Conservation (phyloP, 2,888 invertebrate genomes). For the Melanostoma mellinum region DNA sequence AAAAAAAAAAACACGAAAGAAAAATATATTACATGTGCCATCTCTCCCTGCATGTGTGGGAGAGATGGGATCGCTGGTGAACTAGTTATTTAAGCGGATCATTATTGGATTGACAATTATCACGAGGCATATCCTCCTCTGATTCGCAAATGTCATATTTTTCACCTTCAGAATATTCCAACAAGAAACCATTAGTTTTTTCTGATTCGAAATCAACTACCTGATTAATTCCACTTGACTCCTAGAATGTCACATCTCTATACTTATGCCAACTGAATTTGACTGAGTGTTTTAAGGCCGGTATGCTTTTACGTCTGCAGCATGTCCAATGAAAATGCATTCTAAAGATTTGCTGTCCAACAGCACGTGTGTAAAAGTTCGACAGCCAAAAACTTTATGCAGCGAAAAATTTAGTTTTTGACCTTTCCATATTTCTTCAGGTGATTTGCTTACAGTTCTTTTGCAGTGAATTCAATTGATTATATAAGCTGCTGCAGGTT, state of each 20-base stretch:
- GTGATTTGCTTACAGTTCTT: constrained; percentile 33
- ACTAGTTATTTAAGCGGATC: constrained; percentile 13
- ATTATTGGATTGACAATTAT: neutral
- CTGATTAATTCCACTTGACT: constrained; percentile 15
- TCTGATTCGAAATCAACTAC: constrained; percentile 20
- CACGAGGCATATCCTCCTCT: constrained; percentile 15
- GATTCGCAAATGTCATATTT: constrained; percentile 19
- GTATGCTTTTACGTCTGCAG: constrained; percentile 44
- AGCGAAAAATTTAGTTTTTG: constrained; percentile 13
- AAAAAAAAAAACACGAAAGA: too few species aligned
- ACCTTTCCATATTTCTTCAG: constrained; percentile 23
- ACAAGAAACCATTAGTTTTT: constrained; percentile 10
- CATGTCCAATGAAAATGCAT: constrained; percentile 40
- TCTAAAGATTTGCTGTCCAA: constrained; percentile 40
- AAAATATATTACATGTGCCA: too few species aligned
- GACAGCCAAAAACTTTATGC: constrained; percentile 16
- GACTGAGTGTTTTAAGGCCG: constrained; percentile 30
- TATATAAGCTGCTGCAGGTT: constrained; percentile 49
- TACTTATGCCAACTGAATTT: constrained; percentile 13
- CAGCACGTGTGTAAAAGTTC: constrained; percentile 13
- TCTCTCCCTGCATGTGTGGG: too few species aligned
- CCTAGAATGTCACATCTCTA: constrained; percentile 25
- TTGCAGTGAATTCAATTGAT: constrained; percentile 41
- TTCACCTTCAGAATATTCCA: constrained; percentile 15
- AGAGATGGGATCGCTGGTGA: too few species aligned